Conservation (phyloP, 2,888 invertebrate genomes). For the Lasioglossum marginatum region DNA sequence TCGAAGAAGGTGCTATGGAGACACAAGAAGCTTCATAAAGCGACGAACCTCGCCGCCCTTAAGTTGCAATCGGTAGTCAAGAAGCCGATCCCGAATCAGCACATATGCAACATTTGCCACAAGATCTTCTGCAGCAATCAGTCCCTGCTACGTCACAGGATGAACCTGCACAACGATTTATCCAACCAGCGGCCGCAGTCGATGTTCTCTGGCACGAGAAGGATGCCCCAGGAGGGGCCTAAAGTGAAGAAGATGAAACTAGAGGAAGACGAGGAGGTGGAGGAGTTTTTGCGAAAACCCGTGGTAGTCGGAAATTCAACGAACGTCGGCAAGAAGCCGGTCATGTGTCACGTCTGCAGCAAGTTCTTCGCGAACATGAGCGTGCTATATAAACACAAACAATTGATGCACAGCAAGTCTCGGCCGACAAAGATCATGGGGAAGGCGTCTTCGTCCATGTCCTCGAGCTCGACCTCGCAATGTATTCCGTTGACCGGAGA, state of each 20-base stretch:
- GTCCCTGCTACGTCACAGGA: slow-evolving; percentile 75
- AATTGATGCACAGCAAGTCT: slow-evolving; percentile 85
- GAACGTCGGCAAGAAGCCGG: slow-evolving; percentile 72
- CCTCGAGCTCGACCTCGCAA: slow-evolving; percentile 60
- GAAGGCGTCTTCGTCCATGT: not conserved
- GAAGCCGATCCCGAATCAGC: slow-evolving; percentile 49
- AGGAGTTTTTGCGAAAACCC: not conserved
- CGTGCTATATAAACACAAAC: slow-evolving; percentile 88
- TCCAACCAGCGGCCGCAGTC: not conserved
- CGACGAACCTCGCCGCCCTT: slow-evolving; percentile 45
- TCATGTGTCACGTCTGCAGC: slow-evolving; percentile 88
- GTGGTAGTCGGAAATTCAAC: slow-evolving; percentile 18
- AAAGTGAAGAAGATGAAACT: slow-evolving; percentile 48
- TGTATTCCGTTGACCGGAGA: slow-evolving; percentile 77
- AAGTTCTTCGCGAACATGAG: slow-evolving; percentile 88
- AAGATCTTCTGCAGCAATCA: slow-evolving; percentile 83
- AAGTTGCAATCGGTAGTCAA: slow-evolving; percentile 69
- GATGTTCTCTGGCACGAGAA: slow-evolving; percentile 24
- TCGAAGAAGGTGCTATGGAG: slow-evolving; percentile 87
- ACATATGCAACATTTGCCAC: slow-evolving; percentile 83
- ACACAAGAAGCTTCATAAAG: slow-evolving; percentile 86
- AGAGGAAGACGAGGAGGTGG: slow-evolving; percentile 16
- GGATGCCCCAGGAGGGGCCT: slow-evolving; percentile 37
- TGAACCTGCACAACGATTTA: slow-evolving; percentile 48
- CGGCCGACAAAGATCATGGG: slow-evolving; percentile 75